Evolutionary conservation across 2,888 invertebrate species (phyloP), one percentile per base, ranked within the genome.

Genomic region (Neoaliturus tenellus): DNA sequence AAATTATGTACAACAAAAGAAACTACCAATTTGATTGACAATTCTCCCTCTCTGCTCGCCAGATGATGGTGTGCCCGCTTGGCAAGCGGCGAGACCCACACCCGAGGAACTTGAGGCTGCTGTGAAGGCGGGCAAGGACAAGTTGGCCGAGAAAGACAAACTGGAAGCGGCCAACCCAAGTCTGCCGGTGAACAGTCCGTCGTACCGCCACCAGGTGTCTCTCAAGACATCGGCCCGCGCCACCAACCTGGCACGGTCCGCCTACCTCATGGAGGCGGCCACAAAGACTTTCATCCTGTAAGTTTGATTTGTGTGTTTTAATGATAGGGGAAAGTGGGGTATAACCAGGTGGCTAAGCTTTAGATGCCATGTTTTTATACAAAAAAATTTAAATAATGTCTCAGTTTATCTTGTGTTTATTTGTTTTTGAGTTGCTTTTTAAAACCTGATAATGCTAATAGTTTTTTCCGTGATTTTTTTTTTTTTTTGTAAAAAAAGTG

Each of bases 241-340:
- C 0, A 93, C 94, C 23, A 92, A 93, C 1, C 86, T 96, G 58
- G 93, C 96, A 0, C 91, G 94, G 12, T 91, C 93, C 0, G 97
- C 95, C 0, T 94, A 93, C 88, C 93, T 94, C 0, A 93, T 94
- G 86, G 94, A 95, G 87, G 92, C 94, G 69, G 96, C 96, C 0
- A 95, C 96, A 0, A 92, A 91, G 87, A 91, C 90, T 12, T 90
- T 95, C 14, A 85, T 82, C 81, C 80, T 75, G 84, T 84, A 35
- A 84, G 81, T 35, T 0, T 62, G n/a, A n/a, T n/a, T n/a, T n/a
- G n/a, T n/a, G n/a, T n/a, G n/a, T n/a, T n/a, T n/a, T n/a, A n/a
- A n/a, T n/a, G n/a, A n/a, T n/a, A n/a, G n/a, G n/a, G n/a, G n/a
- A n/a, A n/a, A n/a, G n/a, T n/a, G n/a, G n/a, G n/a, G n/a, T n/a